Base-by-base conservation (phyloP, 2,113 vertebrate species). In the Chloropsis hardwickii region DNA sequence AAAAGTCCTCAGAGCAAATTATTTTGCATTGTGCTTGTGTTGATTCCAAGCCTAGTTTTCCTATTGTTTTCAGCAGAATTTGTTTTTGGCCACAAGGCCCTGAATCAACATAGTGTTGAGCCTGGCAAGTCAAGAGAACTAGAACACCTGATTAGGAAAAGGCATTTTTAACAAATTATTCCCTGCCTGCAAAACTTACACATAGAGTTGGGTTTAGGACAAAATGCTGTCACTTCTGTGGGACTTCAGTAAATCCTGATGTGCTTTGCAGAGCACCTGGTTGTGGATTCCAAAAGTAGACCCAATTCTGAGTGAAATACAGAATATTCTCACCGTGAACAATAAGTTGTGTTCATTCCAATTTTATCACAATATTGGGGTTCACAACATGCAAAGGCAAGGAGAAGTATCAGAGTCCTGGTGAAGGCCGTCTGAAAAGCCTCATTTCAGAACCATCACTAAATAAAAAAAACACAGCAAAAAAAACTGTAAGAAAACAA, bases 61-160 rank as follows among this genome's bases (percentile, higher is more conserved):
- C 88, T 92, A 94, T 96, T 96, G 94, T 96, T 92, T 96, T 74
- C 94, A 86, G 51, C 66, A 66, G 60, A 66, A 83, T 88, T 67
- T 90, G 12, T 1, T 70, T 92, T 40, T 47, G 60, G 85, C 71
- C 51, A 48, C 79, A 64, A 33, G 64, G 44, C 64, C 11, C 28
- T 92, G 87, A 95, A 90, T 93, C 67, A 88, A 80, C 84, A 72
- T 10, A 74, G 50, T 16, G 22, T 40, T 74, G 67, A 86, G 51
- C 25, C 29, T 62, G 58, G 23, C n/a, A 47, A 96, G 33, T 44
- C 66, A 69, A 89, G 72, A 29, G 25, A 39, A 64, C 48, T 51
- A 31, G 20, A 61, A 35, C 74, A 95, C 91, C 90, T 96, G 93
- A 81, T 51, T 24, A 60, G 23, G 13, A 62, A n/a, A 77, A 83